These are phyloP conservation scores for Hiodon alosoides DNA, from an alignment of 2,113 vertebrate genomes.

Conservation along the genomic window DNA sequence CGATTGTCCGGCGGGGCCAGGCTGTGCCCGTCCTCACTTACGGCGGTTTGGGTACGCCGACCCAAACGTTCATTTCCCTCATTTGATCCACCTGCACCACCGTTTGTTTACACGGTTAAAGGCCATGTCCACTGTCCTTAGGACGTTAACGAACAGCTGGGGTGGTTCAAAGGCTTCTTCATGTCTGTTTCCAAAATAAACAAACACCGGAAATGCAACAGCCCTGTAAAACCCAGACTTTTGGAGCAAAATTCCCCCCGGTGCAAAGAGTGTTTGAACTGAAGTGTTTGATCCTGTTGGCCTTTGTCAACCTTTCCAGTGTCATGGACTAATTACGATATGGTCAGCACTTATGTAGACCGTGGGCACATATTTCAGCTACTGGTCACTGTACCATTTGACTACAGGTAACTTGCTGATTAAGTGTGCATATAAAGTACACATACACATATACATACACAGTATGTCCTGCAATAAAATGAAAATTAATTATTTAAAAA, in stretches of 20 bases:
- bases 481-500: no score
- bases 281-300: no score
- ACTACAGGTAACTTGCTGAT: no score
- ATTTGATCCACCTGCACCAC: constrained; percentile 6
- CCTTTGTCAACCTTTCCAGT: no score
- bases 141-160: constrained; percentile 11
- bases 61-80: neutral
- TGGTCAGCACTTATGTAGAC: no score
- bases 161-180: neutral
- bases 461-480: no score
- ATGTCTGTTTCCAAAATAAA: neutral
- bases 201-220: neutral
- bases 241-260: neutral
- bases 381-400: no score
- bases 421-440: no score
- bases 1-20: neutral
- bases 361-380: no score
- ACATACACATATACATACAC: no score
- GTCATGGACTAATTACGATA: no score
- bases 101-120: constrained; percentile 17
- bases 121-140: constrained; percentile 8
- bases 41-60: neutral
- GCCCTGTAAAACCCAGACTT: neutral
- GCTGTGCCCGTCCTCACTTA: neutral
- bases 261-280: neutral